Evolutionary conservation across 2,113 vertebrate species (phyloP), one percentile per base, ranked within the genome.

Genomic region (Carassius gibelio): DNA sequence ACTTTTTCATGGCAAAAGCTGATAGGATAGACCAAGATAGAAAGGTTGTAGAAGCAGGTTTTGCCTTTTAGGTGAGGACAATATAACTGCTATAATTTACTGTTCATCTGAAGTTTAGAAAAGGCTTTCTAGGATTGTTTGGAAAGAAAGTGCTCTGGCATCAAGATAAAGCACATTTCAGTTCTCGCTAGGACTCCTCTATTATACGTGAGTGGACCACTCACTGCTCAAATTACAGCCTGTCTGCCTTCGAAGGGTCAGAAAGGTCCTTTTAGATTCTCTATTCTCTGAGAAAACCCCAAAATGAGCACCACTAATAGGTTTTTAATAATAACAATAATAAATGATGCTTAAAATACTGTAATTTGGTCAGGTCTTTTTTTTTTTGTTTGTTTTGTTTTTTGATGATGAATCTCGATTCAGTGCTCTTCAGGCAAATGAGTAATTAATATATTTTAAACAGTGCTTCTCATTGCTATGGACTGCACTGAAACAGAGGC

Each of bases 361-460:
- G 90, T 92, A 87, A 93, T 94, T 94, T 88, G 78, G 91, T 75
- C 61, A 3, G 90, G 85, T 75, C 26, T 26, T 26, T 26, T 26
- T 26, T 26, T 26, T 26, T 26, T 26, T 26, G 26, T 26, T 26
- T 26, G 26, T 26, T 26, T 26, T 26, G 26, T 88, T 88, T 91
- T 90, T n/a, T 36, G 50, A 38, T 76, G 38, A 64, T 64, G 92
- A 94, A 91, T 90, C 93, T 90, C 91, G 90, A 87, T 93, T 91
- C 77, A 90, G 91, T 91, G 89, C 89, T 92, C 89, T 91, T 92
- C 89, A 93, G 66, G 92, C 92, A 89, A 93, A 93, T 90, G 92
- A 93, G 92, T 94, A 94, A 95, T 94, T 90, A 94, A 95, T 93
- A 93, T 93, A 88, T 94, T 94, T 89, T 94, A 92, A 87, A 91